Percentiles rank a stretch among this genome's conserved stretches.
phyloP scores from a whole-genome alignment of 30 jellyfish, hydroid and myxozoan genomes.

The Pelagia noctiluca region DNA sequence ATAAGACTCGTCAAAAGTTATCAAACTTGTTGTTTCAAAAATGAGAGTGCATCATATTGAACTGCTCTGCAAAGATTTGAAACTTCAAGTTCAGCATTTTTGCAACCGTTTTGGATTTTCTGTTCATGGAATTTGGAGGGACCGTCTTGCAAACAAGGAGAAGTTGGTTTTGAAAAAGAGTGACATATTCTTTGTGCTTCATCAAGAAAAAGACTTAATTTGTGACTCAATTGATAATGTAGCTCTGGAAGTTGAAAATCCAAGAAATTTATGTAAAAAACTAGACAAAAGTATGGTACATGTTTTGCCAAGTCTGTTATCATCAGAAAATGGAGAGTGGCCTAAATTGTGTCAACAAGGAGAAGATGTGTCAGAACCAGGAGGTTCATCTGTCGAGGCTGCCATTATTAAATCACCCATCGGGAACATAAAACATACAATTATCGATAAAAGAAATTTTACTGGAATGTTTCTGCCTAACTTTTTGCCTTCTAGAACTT shows the following conservation, averaged over 20 bases:
- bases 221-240: conserved; percentile 80
- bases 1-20: neutral
- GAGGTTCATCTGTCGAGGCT: conserved; percentile 12
- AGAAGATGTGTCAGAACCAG: neutral
- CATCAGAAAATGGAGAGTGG: neutral
- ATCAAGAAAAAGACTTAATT: conserved; percentile 19
- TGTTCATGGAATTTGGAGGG: conserved; percentile 54
- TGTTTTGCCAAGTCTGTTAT: neutral
- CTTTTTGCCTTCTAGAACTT: conserved; percentile 20
- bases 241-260: conserved; percentile 70
- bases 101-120: conserved; percentile 50
- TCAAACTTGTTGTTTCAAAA: neutral
- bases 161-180: conserved; percentile 57
- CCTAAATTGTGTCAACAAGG: neutral
- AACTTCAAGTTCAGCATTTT: conserved; percentile 50
- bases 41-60: conserved; percentile 92
- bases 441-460: conserved; percentile 55
- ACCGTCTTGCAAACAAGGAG: conserved; percentile 16
- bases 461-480: conserved; percentile 81
- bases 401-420: conserved; percentile 87
- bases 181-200: conserved; percentile 60
- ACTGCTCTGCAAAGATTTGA: conserved; percentile 60
- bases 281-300: conserved; percentile 2
- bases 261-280: conserved; percentile 46
- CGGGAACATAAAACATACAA: conserved; percentile 80